Percentiles rank a stretch among this genome's conserved stretches.
phyloP scores from a whole-genome alignment of 2,113 vertebrate species.

The Muntiacus muntjak region DNA sequence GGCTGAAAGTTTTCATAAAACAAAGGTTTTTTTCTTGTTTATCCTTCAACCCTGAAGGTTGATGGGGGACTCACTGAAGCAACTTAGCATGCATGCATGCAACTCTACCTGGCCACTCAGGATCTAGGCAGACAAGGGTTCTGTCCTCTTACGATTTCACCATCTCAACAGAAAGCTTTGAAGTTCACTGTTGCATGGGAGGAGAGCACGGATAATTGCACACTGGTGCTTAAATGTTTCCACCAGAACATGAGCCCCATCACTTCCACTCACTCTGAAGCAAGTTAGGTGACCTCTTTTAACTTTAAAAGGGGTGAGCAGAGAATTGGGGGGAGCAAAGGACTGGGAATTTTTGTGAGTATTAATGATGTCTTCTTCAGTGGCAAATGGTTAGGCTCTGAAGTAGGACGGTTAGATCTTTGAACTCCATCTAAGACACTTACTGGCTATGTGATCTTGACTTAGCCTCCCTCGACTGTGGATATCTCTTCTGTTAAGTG shows the following conservation, averaged over 20 bases:
- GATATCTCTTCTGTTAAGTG: background rate
- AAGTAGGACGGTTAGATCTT: background rate
- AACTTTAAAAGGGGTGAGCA: background rate
- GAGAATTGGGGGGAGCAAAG: background rate
- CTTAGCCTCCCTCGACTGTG: background rate
- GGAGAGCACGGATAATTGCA: background rate
- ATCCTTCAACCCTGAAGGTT: background rate
- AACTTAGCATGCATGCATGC: background rate
- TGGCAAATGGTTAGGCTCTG: background rate
- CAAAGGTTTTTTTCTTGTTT: background rate
- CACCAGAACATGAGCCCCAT: background rate
- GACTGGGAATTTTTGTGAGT: background rate
- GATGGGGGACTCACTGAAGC: background rate
- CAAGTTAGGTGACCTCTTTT: background rate
- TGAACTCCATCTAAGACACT: background rate
- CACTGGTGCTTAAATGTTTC: background rate
- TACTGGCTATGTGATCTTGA: background rate
- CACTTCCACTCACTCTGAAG: background rate
- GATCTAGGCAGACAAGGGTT: background rate
- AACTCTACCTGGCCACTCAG: background rate
- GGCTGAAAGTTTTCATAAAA: background rate
- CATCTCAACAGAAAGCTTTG: background rate
- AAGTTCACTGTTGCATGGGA: background rate
- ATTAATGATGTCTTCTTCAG: background rate
- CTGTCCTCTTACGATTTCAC: background rate